Conservation (phyloP, 2,888 invertebrate species). For the Caenorhabditis sp. region DNA sequence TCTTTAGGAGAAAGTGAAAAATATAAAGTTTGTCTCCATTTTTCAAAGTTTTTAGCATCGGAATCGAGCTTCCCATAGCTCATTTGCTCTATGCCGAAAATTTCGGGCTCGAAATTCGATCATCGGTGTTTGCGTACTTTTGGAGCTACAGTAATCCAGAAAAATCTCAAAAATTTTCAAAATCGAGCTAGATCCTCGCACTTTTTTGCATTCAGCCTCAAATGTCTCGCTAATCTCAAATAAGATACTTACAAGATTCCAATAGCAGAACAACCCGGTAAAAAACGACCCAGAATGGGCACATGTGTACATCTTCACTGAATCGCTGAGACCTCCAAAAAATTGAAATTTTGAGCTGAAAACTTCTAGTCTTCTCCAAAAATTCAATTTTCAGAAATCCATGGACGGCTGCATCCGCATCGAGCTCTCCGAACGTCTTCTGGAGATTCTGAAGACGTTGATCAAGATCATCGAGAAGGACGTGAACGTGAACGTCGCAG, state of each 20-base stretch:
- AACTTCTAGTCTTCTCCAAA: background rate
- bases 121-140: constrained; percentile 13
- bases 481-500: constrained; percentile 94
- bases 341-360: background rate
- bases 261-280: too few relatives aligned
- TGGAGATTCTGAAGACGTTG: constrained; percentile 39
- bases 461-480: constrained; percentile 91
- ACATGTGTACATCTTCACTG: too few relatives aligned
- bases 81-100: background rate
- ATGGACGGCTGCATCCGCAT: constrained; percentile 43
- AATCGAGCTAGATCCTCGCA: background rate
- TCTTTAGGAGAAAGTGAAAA: background rate
- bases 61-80: background rate
- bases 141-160: background rate
- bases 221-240: background rate
- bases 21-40: background rate
- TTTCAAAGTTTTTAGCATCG: background rate
- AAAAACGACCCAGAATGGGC: too few relatives aligned
- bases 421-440: constrained; percentile 55
- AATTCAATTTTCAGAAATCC: constrained; percentile 20
- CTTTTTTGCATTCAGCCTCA: background rate
- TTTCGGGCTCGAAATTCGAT: background rate
- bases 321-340: background rate
- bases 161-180: background rate
- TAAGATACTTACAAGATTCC: too few relatives aligned